Evolutionary conservation across 2,797 vertebrate species (phyloP).

Genomic region (Pantherophis vulpinus): DNA sequence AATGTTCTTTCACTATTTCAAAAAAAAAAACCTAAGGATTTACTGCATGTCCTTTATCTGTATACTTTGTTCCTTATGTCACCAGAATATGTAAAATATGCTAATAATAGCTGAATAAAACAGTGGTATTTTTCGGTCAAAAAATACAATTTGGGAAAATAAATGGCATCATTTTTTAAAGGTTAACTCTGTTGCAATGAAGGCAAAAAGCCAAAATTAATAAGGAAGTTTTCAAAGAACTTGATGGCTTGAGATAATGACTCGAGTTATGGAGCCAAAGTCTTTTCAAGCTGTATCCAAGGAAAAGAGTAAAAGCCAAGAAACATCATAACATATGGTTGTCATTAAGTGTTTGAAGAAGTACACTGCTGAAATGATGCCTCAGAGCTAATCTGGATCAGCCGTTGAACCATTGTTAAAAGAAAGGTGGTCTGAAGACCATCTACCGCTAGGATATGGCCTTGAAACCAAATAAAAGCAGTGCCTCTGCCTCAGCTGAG

Average conservation of each 20-base stretch:
- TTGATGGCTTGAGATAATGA: not conserved
- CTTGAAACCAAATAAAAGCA: not conserved
- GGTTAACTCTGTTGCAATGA: not conserved
- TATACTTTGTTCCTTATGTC: not conserved
- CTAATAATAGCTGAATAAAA: not conserved
- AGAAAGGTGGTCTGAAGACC: not conserved
- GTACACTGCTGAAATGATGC: not conserved
- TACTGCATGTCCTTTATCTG: not conserved
- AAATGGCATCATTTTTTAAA: not conserved
- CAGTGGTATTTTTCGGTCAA: not conserved
- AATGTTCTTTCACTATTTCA: not conserved
- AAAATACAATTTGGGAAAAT: not conserved
- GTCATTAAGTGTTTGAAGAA: constrained; percentile 25
- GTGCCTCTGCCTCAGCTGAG: not conserved
- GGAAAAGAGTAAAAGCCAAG: not conserved
- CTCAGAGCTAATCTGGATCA: not conserved
- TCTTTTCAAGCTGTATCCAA: constrained; percentile 6
- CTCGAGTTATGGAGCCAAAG: not conserved
- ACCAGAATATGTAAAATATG: not conserved
- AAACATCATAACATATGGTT: not conserved
- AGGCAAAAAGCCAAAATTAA: not conserved
- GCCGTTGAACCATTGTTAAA: not conserved
- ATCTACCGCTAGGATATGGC: not conserved
- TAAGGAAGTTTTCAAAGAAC: constrained; percentile 5
- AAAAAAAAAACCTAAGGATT: not conserved